A percentile compares a stretch with the other conserved stretches of the same genome.
Evolutionary conservation across 1,140 invertebrate species (phyloP).

Genomic region (Conus ventricosus): DNA sequence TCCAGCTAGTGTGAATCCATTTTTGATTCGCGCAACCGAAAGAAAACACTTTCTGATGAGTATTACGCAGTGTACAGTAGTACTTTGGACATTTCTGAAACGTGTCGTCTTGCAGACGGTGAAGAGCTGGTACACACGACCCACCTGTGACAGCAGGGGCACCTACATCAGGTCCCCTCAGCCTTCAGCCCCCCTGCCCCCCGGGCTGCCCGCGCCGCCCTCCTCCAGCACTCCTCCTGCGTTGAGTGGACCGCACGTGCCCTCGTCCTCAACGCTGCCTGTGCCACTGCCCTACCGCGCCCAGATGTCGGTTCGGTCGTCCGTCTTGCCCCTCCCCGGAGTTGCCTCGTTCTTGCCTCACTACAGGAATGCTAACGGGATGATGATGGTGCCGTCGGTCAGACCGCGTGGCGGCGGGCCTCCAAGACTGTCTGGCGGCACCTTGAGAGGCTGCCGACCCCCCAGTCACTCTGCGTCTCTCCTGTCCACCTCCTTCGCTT

Average conservation of each 20-base stretch:
- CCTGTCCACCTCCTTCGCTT: background rate
- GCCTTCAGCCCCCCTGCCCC: background rate
- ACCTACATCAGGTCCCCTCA: background rate
- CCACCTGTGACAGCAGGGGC: background rate
- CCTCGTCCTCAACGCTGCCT: background rate
- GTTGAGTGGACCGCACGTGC: background rate
- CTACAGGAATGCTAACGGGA: background rate
- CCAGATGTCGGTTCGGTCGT: background rate
- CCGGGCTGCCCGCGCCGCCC: background rate
- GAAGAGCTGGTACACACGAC: background rate
- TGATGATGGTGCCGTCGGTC: background rate
- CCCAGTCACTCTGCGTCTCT: background rate
- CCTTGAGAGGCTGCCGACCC: background rate
- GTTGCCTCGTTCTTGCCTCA: background rate
- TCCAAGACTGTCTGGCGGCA: background rate
- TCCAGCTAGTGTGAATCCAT: too few species aligned
- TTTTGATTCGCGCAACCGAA: too few species aligned
- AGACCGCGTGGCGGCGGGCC: background rate
- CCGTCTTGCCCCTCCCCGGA: background rate
- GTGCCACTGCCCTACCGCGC: background rate
- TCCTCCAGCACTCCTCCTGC: too few species aligned
- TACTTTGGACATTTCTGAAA: too few species aligned
- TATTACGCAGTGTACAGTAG: too few species aligned
- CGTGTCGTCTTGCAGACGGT: background rate
- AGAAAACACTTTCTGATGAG: too few species aligned